These are phyloP conservation scores for Drosophila orosa DNA, from an alignment of 1,140 invertebrate species.

Conservation along the genomic window DNA sequence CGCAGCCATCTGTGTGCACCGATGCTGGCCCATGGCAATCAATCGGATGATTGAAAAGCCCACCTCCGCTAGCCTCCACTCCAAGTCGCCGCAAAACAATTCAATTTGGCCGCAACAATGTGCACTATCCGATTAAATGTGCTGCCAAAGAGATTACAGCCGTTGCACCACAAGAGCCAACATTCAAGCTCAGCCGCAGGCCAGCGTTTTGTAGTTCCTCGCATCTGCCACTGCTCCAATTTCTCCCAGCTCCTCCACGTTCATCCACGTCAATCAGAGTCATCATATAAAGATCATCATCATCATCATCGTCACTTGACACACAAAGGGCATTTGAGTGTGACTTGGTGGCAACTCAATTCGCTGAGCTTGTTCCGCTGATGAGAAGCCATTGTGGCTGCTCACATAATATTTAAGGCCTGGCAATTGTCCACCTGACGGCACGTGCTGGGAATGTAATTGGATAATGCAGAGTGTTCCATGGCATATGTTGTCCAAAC, in stretches of 20 bases:
- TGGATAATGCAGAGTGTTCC: too few relatives aligned
- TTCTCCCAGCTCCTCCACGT: neutral
- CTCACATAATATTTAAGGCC: constrained; percentile 35
- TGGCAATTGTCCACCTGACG: constrained; percentile 29
- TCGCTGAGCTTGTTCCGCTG: constrained; percentile 12
- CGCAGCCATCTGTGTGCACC: constrained; percentile 35
- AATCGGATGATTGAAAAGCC: constrained; percentile 39
- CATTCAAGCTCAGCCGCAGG: constrained; percentile 32
- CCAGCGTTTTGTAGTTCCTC: constrained; percentile 25
- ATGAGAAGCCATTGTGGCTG: constrained; percentile 24
- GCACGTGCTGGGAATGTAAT: constrained; percentile 27
- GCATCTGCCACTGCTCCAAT: constrained; percentile 23
- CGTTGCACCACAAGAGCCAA: constrained; percentile 37
- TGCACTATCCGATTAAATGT: constrained; percentile 44
- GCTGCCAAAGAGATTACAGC: constrained; percentile 43
- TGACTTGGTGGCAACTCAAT: constrained; percentile 22
- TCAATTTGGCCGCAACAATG: constrained; percentile 44
- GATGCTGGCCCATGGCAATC: constrained; percentile 18
- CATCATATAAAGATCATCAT: constrained; percentile 26
- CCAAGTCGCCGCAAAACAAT: constrained; percentile 28
- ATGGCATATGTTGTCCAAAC: neutral
- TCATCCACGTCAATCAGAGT: constrained; percentile 32
- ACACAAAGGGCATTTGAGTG: constrained; percentile 36
- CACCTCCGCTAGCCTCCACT: constrained; percentile 6
- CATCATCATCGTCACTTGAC: constrained; percentile 21